Evolutionary conservation across 2,888 invertebrate species (phyloP).

Genomic region (Alitta virens): DNA sequence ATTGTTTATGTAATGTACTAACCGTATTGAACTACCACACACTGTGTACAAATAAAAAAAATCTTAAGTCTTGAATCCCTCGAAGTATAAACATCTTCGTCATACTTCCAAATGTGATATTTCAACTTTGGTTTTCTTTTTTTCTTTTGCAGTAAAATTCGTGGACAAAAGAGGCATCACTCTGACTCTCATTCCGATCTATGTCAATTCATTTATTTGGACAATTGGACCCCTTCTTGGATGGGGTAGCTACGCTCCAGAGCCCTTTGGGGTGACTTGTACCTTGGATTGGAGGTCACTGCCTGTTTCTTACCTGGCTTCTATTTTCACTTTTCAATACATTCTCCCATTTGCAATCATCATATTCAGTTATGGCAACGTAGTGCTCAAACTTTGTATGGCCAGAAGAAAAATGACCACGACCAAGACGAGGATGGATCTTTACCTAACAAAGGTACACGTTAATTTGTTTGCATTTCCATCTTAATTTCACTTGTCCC

Average conservation of each 20-base stretch:
- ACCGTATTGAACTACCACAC: too few species aligned
- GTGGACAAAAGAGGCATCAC: not conserved
- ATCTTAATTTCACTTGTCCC: too few species aligned
- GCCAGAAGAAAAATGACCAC: conserved; percentile 3
- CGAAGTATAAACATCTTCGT: too few species aligned
- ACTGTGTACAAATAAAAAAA: too few species aligned
- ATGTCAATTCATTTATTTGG: conserved; percentile 29
- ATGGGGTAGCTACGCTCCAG: conserved; percentile 31
- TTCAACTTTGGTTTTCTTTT: too few species aligned
- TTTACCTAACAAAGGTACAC: conserved; percentile 10
- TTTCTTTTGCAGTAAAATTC: not conserved
- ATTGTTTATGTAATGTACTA: too few species aligned
- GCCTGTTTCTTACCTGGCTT: conserved; percentile 12
- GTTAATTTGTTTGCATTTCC: too few species aligned
- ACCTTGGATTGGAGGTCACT: conserved; percentile 28
- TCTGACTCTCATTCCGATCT: not conserved
- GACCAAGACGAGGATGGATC: not conserved
- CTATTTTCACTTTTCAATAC: conserved; percentile 12
- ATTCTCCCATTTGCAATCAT: conserved; percentile 9
- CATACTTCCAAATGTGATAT: too few species aligned
- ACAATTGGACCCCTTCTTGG: conserved; percentile 29
- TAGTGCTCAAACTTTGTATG: not conserved
- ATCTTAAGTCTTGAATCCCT: too few species aligned
- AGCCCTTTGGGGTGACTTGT: conserved; percentile 29
- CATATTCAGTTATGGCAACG: conserved; percentile 1